Conservation (phyloP, 2,797 vertebrate genomes). For the Brachymystax lenok region DNA sequence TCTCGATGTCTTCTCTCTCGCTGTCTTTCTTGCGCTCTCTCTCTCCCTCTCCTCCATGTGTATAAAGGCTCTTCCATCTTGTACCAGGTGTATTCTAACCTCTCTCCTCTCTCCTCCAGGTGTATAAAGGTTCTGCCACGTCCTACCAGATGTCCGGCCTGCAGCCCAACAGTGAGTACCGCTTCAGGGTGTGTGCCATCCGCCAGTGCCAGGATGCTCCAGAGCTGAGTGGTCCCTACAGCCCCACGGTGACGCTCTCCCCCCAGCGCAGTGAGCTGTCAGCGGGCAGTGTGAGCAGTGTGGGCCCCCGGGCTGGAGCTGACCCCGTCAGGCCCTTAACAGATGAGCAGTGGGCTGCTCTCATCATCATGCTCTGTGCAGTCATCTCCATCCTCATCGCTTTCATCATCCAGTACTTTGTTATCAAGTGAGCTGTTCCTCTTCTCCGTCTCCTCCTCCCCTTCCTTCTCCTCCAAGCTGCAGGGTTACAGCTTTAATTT, state of each 20-base stretch:
- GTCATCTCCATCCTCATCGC: conserved; percentile 96
- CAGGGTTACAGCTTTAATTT: conserved; percentile 65
- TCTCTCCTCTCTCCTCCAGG: conserved; percentile 62
- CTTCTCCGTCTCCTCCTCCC: background rate
- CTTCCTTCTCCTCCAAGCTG: conserved; percentile 72
- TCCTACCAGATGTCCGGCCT: conserved; percentile 85
- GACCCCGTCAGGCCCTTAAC: conserved; percentile 82
- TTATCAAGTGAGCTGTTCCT: conserved; percentile 88
- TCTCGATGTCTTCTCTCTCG: too few species aligned
- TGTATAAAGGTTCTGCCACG: conserved; percentile 87
- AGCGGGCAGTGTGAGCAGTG: conserved; percentile 64
- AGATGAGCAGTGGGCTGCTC: conserved; percentile 94
- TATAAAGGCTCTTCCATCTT: too few species aligned
- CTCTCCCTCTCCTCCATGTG: too few species aligned
- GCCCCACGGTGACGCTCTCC: conserved; percentile 86
- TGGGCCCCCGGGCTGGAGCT: conserved; percentile 67
- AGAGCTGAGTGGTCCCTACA: conserved; percentile 92
- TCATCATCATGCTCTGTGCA: conserved; percentile 94
- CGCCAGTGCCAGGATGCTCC: conserved; percentile 91
- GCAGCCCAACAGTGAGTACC: conserved; percentile 90
- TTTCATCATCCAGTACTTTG: conserved; percentile 97
- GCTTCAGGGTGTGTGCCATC: conserved; percentile 90
- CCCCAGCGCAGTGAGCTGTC: conserved; percentile 82
- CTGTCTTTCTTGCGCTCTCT: too few species aligned
- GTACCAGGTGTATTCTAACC: background rate